Percentiles rank a stretch among this genome's conserved stretches.
These are phyloP conservation scores for Zoanthus sociatus DNA, from an alignment of 92 coral and sea anemone genomes.

Conservation along the genomic window DNA sequence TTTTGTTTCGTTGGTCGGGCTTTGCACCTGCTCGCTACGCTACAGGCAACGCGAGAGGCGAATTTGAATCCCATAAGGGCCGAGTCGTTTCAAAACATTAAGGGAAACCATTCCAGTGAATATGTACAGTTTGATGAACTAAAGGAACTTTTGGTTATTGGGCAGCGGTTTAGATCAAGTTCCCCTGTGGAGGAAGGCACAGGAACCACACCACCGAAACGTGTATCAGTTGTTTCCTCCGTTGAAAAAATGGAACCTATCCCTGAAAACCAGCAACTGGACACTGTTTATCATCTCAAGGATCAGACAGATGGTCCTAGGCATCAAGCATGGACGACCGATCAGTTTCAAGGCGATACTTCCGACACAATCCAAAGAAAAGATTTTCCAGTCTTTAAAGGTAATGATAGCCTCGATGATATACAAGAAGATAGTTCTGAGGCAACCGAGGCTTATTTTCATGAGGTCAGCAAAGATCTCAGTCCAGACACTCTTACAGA, in stretches of 20 bases:
- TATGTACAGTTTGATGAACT: slow-evolving; percentile 33
- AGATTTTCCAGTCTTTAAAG: background rate
- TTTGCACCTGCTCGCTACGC: too few relatives aligned
- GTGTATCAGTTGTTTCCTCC: slow-evolving; percentile 35
- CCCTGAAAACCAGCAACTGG: slow-evolving; percentile 68
- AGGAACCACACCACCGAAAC: background rate
- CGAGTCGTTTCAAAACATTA: background rate
- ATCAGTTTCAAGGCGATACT: background rate
- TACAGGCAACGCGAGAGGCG: too few relatives aligned
- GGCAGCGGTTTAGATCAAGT: slow-evolving; percentile 52
- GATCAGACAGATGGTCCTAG: background rate
- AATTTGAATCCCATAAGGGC: too few relatives aligned
- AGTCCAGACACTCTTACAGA: background rate
- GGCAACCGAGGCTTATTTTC: background rate
- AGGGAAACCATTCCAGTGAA: slow-evolving; percentile 2
- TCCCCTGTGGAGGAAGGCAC: slow-evolving; percentile 17
- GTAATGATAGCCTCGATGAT: background rate
- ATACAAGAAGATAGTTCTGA: background rate
- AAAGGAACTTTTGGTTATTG: slow-evolving; percentile 66
- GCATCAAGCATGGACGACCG: background rate
- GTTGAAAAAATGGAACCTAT: slow-evolving; percentile 70
- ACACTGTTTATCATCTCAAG: slow-evolving; percentile 16
- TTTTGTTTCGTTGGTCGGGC: too few relatives aligned
- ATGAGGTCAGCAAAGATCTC: background rate
- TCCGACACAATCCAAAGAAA: background rate